Conservation (phyloP, 2,113 vertebrate genomes). For the Phrynocephalus versicolor region DNA sequence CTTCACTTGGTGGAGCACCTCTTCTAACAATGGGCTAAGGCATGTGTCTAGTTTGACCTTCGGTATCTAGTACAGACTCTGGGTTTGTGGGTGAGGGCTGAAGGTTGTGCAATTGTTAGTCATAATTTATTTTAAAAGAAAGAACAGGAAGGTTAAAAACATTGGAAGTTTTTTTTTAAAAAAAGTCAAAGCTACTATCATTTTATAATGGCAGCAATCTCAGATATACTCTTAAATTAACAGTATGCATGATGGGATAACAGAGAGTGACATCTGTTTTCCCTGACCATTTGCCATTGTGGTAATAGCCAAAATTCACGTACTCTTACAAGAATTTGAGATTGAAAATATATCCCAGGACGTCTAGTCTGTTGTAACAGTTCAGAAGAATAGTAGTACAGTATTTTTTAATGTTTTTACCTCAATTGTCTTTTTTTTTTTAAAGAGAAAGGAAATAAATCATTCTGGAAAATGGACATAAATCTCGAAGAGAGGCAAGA, state of each 20-base stretch:
- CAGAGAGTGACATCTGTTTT: background rate
- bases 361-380: background rate
- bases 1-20: too few relatives aligned
- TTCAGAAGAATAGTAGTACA: background rate
- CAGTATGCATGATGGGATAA: background rate
- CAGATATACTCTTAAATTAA: background rate
- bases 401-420: constrained; percentile 9
- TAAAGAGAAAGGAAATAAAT: background rate
- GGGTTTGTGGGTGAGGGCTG: background rate
- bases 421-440: constrained; percentile 19
- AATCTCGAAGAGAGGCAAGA: background rate
- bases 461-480: background rate
- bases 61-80: background rate
- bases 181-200: background rate
- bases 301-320: background rate
- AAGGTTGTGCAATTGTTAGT: background rate
- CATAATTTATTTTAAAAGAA: background rate
- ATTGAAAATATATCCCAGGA: fast-evolving
- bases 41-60: too few relatives aligned
- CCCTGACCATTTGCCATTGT: background rate
- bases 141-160: background rate
- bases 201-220: background rate
- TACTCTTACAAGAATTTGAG: background rate
- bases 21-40: too few relatives aligned
- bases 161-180: too few relatives aligned